A percentile compares a stretch with the other conserved stretches of the same genome.
Conservation (phyloP, 37 sponge, comb jelly and placozoan species). For the Aphrocallistes beatrix region DNA sequence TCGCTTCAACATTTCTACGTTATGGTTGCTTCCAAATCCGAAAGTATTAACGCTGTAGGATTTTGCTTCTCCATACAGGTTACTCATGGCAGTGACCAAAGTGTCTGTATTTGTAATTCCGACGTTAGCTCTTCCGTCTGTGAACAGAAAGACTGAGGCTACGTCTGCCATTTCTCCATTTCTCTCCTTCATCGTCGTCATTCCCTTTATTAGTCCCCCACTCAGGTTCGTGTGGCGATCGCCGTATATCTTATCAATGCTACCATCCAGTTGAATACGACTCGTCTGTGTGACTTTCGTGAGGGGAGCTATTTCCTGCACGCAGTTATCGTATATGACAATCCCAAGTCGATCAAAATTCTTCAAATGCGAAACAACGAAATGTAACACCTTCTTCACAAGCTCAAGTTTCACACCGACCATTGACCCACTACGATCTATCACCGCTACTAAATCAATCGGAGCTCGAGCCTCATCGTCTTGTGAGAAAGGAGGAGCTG, state of each 20-base stretch:
- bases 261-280: background rate
- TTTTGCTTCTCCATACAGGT: background rate
- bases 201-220: conserved; percentile 22
- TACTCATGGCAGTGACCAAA: conserved; percentile 10
- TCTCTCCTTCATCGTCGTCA: background rate
- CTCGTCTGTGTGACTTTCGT: background rate
- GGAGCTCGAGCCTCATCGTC: background rate
- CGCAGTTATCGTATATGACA: conserved; percentile 7
- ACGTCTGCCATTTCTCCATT: background rate
- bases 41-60: conserved; percentile 4
- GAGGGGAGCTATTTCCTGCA: background rate
- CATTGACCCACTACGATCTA: conserved; percentile 29
- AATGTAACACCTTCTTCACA: conserved; percentile 19
- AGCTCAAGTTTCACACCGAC: background rate
- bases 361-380: conserved; percentile 21
- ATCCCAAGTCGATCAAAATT: background rate
- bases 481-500: background rate
- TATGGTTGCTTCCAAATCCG: conserved; percentile 24
- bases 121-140: conserved; percentile 22
- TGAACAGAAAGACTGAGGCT: conserved; percentile 21
- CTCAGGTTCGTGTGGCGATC: conserved; percentile 23
- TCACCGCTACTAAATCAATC: conserved; percentile 25
- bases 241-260: background rate
- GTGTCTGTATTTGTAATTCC: background rate
- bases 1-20: background rate